Evolutionary conservation across 2,113 vertebrate species (phyloP), one percentile per base, ranked within the genome.

Genomic region (Rhinichthys klamathensis): DNA sequence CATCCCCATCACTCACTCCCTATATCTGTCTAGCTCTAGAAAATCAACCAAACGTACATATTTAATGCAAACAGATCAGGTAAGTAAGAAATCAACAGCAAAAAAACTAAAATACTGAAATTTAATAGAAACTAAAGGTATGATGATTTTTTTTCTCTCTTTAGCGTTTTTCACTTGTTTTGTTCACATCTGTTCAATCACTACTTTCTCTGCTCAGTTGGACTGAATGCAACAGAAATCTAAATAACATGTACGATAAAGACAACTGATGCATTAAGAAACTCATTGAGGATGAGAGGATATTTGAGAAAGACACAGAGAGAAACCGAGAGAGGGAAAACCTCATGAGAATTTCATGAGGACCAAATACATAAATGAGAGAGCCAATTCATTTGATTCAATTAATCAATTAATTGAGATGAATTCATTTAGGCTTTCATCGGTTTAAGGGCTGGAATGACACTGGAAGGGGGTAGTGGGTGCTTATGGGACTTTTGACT

Each of bases 241-340:
- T 95, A 94, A 94, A 91, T 92, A 93, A 95, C 92, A 94, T 94
- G 94, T 95, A 94, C 93, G 93, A 91, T 92, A 94, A 95, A 93
- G 92, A 94, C 94, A 95, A 95, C 93, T 94, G 92, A 95, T 95
- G 92, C 93, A 94, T 93, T 93, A 95, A 95, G 92, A 92, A 95
- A 95, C 93, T 95, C 88, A 95, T 93, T 95, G 87, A 95, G 93
- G 92, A 95, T 95, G 95, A 89, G 82, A 90, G 86, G 87, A 90
- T 86, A 88, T 76, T 67, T 44, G 92, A 93, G 90, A 93, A 38
- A 83, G 38, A 84, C 65, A 80, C 58, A 85, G 89, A 93, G 90
- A 92, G 90, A 92, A 90, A 91, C 89, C 91, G 87, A 61, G 70
- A 86, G 92, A 93, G 95, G 92, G 92, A 93, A 92, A 94, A 94